These are phyloP conservation scores for Erpornis zantholeuca DNA, from an alignment of 2,113 vertebrate species.

Conservation along the genomic window DNA sequence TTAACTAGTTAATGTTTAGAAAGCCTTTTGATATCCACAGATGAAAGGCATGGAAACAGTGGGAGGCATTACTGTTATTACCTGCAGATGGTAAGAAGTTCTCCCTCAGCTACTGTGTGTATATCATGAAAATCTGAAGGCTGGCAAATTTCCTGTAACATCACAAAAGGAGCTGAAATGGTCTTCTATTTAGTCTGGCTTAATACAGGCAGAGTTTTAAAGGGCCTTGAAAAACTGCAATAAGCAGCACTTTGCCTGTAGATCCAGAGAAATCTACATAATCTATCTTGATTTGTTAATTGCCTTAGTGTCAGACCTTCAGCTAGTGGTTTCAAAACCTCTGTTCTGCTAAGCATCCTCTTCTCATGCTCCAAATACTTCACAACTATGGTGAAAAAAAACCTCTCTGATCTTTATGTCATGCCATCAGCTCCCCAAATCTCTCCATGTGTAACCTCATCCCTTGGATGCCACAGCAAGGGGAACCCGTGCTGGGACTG, in stretches of 20 bases:
- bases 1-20: slow-evolving; percentile 14
- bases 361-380: background rate
- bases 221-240: background rate
- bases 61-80: background rate
- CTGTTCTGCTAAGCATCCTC: background rate
- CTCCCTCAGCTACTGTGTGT: background rate
- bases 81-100: background rate
- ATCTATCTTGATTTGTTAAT: background rate
- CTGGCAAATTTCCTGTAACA: background rate
- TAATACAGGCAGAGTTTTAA: background rate
- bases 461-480: background rate
- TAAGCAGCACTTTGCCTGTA: background rate
- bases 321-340: background rate
- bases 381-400: background rate
- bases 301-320: background rate
- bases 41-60: background rate
- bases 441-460: rapidly evolving
- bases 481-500: background rate
- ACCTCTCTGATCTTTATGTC: background rate
- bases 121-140: background rate
- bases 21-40: slow-evolving; percentile 6
- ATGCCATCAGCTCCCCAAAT: background rate
- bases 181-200: background rate
- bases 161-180: background rate
- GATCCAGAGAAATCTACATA: background rate